Base-by-base conservation (phyloP, 1,140 invertebrate genomes). In the Bombus confusus region DNA sequence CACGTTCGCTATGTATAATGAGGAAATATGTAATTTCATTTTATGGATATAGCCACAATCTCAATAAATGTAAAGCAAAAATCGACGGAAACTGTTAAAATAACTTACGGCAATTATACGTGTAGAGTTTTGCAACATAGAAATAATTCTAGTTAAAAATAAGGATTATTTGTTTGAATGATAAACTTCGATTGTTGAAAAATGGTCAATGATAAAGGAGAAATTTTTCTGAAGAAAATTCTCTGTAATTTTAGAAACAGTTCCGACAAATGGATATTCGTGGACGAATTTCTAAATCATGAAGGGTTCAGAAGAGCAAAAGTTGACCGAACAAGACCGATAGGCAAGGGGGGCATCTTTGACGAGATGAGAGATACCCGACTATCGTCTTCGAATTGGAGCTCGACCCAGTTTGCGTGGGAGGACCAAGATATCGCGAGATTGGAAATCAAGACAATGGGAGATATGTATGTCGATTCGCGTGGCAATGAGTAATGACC, bases 331-430 rank as follows among this genome's bases (percentile, higher is more conserved):
- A 83, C 13, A 15, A 57, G 66, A 72, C 78, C 68, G 66, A 81
- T 34, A 72, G 43, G 62, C n/a, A 41, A 69, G 34, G 66, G 25
- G 37, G 79, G 22, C 77, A n/a, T 66, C 39, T 64, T 28, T 66
- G 78, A 87, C 72, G 71, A 76, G 82, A 43, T 52, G 62, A n/a
- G 80, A 18, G 69, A 72, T 72, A 72, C 8, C 69, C 39, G 52
- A 37, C 31, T 59, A 47, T 52, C 2, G 59, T 66, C 47, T 59
- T 66, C 57, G 73, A 73, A 68, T 39, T 52, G 80, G 57, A 84
- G 62, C 75, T 75, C 62, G 83, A 71, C 71, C 57, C 18, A 18
- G 41, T 83, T 81, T 57, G 34, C 80, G 88, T 90, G 78, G 82
- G 74, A 72, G 78, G 83, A 77, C 31, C 47, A 74, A 85, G 77